Conservation (phyloP, 2,888 invertebrate species). For the Prosopocoilus inquinatus region DNA sequence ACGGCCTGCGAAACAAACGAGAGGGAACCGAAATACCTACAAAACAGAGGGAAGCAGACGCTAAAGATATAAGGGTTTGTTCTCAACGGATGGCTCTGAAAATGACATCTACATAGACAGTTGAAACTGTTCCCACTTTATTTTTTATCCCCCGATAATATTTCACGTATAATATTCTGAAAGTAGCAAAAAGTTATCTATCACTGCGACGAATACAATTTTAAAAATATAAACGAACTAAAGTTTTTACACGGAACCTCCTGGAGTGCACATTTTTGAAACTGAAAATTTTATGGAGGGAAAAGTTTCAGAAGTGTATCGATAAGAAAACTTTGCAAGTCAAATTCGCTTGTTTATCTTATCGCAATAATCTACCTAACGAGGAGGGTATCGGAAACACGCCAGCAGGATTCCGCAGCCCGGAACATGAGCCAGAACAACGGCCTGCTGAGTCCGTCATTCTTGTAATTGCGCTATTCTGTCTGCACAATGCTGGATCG, state of each 20-base stretch:
- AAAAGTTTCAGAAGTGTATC: not conserved
- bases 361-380: constrained; percentile 22
- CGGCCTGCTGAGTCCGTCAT: constrained; percentile 36
- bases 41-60: not conserved
- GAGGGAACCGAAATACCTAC: not conserved
- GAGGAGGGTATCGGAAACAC: constrained; percentile 19
- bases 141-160: constrained; percentile 10
- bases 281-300: no score
- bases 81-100: constrained; percentile 20
- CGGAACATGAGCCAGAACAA: constrained; percentile 30
- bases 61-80: not conserved
- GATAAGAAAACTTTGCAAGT: not conserved
- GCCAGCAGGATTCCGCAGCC: constrained; percentile 13
- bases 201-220: no score
- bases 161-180: no score
- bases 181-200: no score
- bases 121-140: constrained; percentile 25
- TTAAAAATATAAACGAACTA: no score
- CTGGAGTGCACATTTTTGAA: no score
- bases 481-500: constrained; percentile 32
- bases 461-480: constrained; percentile 38
- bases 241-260: no score
- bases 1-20: constrained; percentile 13
- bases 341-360: constrained; percentile 16
- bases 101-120: constrained; percentile 28